phyloP scores from a whole-genome alignment of 92 coral and sea anemone species.

The Heliopora coerulea region DNA sequence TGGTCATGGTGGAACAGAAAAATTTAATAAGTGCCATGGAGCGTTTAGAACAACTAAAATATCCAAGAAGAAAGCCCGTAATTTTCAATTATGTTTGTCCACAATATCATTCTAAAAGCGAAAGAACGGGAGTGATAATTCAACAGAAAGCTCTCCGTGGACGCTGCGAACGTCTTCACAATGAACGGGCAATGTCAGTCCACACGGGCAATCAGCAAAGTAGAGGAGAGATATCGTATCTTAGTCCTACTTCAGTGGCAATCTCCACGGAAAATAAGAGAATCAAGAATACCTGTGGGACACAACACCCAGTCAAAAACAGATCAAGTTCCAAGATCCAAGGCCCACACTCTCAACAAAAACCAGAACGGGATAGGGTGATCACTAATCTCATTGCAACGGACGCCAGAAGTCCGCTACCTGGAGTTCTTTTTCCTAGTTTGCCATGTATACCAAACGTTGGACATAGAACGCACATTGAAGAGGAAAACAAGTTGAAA shows the following conservation, averaged over 20 bases:
- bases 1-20: slow-evolving; percentile 86
- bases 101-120: slow-evolving; percentile 14
- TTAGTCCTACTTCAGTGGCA: slow-evolving; percentile 31
- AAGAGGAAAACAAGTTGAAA: slow-evolving; percentile 67
- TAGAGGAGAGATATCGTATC: too few species aligned
- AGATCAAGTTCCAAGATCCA: too few species aligned
- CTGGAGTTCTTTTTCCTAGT: slow-evolving; percentile 72
- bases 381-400: slow-evolving; percentile 48
- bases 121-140: slow-evolving; percentile 27
- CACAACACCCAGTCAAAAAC: too few species aligned
- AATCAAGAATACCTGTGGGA: too few species aligned
- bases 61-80: slow-evolving; percentile 77
- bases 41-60: slow-evolving; percentile 70
- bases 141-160: neutral
- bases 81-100: slow-evolving; percentile 47
- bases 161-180: too few species aligned
- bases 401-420: slow-evolving; percentile 47
- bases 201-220: too few species aligned
- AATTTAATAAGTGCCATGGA: slow-evolving; percentile 92
- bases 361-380: slow-evolving; percentile 70
- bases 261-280: slow-evolving; percentile 32
- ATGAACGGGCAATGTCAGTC: too few species aligned
- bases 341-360: slow-evolving; percentile 43
- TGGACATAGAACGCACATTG: slow-evolving; percentile 62
- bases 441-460: slow-evolving; percentile 92